A percentile compares a stretch with the other conserved stretches of the same genome.
phyloP scores from a whole-genome alignment of 2,888 invertebrate species.

The Drosophila paranaensis region DNA sequence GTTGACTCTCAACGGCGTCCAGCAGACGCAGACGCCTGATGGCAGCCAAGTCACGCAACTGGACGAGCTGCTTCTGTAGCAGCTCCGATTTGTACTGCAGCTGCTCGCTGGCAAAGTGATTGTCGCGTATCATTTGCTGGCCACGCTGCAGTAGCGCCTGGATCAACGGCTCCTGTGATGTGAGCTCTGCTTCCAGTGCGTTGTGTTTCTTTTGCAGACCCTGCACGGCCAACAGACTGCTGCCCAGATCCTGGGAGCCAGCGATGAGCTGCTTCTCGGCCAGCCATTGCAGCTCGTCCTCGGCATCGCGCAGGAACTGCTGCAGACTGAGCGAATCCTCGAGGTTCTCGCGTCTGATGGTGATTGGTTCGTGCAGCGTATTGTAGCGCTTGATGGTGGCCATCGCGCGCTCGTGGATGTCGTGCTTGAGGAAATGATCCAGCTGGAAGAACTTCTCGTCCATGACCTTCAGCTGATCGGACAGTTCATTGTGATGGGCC shows the following conservation, averaged over 20 bases:
- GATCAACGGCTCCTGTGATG: conserved; percentile 93
- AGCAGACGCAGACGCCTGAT: conserved; percentile 90
- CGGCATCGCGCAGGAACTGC: conserved; percentile 95
- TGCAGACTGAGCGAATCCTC: conserved; percentile 95
- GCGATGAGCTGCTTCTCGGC: conserved; percentile 90
- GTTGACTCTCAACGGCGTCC: conserved; percentile 93
- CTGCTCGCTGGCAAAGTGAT: conserved; percentile 93
- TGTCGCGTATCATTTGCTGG: conserved; percentile 91
- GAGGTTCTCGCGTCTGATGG: conserved; percentile 95
- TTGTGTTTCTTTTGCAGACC: conserved; percentile 97
- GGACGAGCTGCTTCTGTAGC: conserved; percentile 89
- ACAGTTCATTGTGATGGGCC: conserved; percentile 92
- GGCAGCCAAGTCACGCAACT: conserved; percentile 90
- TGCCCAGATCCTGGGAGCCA: conserved; percentile 89
- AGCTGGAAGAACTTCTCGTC: conserved; percentile 91
- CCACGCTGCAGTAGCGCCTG: conserved; percentile 90
- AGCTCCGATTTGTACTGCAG: conserved; percentile 83
- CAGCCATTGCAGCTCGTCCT: conserved; percentile 97
- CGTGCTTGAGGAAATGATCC: conserved; percentile 95
- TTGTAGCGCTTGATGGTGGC: conserved; percentile 89
- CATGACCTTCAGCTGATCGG: conserved; percentile 91
- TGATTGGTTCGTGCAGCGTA: conserved; percentile 94
- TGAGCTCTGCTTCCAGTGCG: conserved; percentile 94
- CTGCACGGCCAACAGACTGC: conserved; percentile 90
- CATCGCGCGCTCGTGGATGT: conserved; percentile 91